These are phyloP conservation scores for Sakesphorus luctuosus DNA, from an alignment of 2,113 vertebrate species.

Conservation along the genomic window DNA sequence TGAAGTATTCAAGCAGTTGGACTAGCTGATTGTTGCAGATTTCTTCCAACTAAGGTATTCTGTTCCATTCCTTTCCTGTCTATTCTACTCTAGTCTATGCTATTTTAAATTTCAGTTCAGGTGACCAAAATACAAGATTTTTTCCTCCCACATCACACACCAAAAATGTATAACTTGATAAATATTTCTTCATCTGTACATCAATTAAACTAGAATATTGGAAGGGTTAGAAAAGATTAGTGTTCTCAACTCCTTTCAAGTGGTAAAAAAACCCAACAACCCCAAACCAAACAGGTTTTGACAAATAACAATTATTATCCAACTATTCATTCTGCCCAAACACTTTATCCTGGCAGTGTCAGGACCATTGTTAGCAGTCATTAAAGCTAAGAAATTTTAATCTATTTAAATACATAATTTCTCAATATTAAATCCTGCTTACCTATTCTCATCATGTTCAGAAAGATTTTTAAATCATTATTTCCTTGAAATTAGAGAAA, in stretches of 20 bases:
- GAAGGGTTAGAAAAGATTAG: neutral
- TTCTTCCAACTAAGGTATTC: neutral
- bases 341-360: neutral
- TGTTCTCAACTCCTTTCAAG: neutral
- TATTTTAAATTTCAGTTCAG: neutral
- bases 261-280: accelerated
- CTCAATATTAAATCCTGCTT: neutral
- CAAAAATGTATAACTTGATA: neutral
- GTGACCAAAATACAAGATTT: neutral
- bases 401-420: neutral
- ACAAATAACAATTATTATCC: neutral
- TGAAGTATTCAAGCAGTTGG: neutral
- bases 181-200: neutral
- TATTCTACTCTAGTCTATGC: neutral
- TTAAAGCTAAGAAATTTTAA: neutral
- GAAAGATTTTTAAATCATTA: neutral
- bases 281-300: neutral
- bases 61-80: neutral
- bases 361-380: neutral
- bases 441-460: neutral
- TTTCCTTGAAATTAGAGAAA: neutral
- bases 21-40: neutral
- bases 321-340: neutral
- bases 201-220: neutral
- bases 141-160: neutral